Percentiles rank a stretch among this genome's conserved stretches.
These are phyloP conservation scores for Oncorhynchus gorbuscha DNA, from an alignment of 2,113 vertebrate genomes.

Conservation along the genomic window DNA sequence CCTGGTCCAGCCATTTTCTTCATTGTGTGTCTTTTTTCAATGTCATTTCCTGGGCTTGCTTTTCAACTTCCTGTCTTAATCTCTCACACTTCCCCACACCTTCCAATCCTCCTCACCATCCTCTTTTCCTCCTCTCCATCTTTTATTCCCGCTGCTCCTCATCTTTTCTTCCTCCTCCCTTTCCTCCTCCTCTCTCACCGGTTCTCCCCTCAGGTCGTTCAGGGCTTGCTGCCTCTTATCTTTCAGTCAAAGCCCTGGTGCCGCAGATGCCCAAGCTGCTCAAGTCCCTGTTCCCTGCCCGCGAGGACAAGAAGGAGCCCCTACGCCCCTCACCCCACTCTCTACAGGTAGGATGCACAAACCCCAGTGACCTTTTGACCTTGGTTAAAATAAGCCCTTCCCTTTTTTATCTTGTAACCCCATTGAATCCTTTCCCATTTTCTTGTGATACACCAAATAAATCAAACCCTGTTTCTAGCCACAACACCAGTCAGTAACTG, in stretches of 20 bases:
- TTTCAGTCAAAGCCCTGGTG: conserved; percentile 92
- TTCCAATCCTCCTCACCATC: conserved; percentile 20
- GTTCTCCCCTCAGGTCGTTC: conserved; percentile 74
- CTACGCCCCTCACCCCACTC: conserved; percentile 72
- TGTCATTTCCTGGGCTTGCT: conserved; percentile 50
- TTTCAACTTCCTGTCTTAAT: conserved; percentile 51
- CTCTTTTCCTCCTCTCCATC: conserved; percentile 9
- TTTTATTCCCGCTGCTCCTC: no score
- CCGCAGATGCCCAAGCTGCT: conserved; percentile 90
- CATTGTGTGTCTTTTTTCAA: conserved; percentile 4
- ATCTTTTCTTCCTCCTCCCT: conserved; percentile 5
- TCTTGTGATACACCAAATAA: no score
- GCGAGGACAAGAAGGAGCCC: conserved; percentile 86
- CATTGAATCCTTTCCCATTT: no score
- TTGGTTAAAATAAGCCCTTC: no score
- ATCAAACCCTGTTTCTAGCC: no score
- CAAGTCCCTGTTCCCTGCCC: conserved; percentile 91
- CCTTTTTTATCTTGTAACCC: no score
- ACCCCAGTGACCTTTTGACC: no score
- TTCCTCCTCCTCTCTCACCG: background rate
- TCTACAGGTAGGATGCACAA: conserved; percentile 80
- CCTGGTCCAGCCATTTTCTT: conserved; percentile 17
- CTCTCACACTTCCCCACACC: conserved; percentile 22
- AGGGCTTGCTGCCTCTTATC: conserved; percentile 87
- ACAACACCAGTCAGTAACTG: no score